Conservation (phyloP, 2,888 invertebrate genomes). For the Andrena haemorrhoa region DNA sequence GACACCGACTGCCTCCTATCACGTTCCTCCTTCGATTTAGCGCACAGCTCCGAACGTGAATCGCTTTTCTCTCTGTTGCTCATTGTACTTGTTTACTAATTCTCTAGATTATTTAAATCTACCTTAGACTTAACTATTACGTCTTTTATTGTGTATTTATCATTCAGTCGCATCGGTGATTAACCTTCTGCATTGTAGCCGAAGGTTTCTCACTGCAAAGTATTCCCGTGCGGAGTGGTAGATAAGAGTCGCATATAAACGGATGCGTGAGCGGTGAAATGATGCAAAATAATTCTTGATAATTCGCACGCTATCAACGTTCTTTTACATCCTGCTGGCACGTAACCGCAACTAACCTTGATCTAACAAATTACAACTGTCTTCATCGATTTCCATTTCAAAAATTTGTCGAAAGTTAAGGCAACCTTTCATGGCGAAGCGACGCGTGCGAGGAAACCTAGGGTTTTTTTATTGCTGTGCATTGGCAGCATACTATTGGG, state of each 20-base stretch:
- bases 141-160: conserved; percentile 30
- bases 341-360: conserved; percentile 53
- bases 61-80: conserved; percentile 67
- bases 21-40: conserved; percentile 60
- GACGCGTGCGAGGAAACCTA: not conserved
- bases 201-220: conserved; percentile 7
- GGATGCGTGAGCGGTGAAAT: conserved; percentile 9
- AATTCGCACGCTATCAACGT: conserved; percentile 22
- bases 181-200: conserved; percentile 43
- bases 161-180: conserved; percentile 31
- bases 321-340: conserved; percentile 20
- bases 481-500: conserved; percentile 35
- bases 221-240: not conserved
- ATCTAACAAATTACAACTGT: conserved; percentile 51
- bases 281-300: conserved; percentile 19
- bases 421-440: conserved; percentile 43
- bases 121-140: not conserved
- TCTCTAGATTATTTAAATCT: conserved; percentile 29
- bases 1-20: conserved; percentile 71
- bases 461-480: conserved; percentile 46
- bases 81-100: conserved; percentile 63
- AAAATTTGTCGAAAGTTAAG: conserved; percentile 58
- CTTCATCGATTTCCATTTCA: conserved; percentile 57
- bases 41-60: conserved; percentile 67
- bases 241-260: conserved; percentile 6